Conservation (phyloP, 2,113 vertebrate species). For the Typhlomys cinereus region DNA sequence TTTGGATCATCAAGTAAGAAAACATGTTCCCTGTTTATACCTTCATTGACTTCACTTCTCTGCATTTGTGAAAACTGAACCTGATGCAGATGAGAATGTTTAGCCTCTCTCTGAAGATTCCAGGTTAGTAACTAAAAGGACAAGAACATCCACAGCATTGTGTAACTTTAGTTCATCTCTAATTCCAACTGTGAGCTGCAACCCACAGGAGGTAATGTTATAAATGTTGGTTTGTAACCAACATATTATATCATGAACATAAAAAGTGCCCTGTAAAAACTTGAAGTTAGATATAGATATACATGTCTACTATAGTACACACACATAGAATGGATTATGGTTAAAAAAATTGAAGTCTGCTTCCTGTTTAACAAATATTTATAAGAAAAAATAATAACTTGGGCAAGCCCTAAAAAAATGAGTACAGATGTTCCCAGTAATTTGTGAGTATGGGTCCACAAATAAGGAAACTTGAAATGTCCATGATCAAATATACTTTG, state of each 20-base stretch:
- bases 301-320: not conserved
- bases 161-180: not conserved
- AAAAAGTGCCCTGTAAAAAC: not conserved
- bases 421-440: not conserved
- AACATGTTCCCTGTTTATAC: not conserved
- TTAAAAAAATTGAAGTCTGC: not conserved
- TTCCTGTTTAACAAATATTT: not conserved
- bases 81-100: not conserved
- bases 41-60: not conserved
- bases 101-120: not conserved
- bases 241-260: not conserved
- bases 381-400: not conserved
- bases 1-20: not conserved
- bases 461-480: not conserved
- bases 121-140: conserved; percentile 31
- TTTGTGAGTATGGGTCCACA: not conserved
- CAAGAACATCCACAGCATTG: not conserved
- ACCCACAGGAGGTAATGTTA: not conserved
- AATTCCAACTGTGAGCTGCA: not conserved
- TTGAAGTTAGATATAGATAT: not conserved
- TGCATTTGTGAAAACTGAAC: not conserved
- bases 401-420: not conserved
- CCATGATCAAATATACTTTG: not conserved
- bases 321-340: not conserved
- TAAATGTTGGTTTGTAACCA: not conserved